Evolutionary conservation across 2,888 invertebrate species (phyloP).

Genomic region (Blera fallax): DNA sequence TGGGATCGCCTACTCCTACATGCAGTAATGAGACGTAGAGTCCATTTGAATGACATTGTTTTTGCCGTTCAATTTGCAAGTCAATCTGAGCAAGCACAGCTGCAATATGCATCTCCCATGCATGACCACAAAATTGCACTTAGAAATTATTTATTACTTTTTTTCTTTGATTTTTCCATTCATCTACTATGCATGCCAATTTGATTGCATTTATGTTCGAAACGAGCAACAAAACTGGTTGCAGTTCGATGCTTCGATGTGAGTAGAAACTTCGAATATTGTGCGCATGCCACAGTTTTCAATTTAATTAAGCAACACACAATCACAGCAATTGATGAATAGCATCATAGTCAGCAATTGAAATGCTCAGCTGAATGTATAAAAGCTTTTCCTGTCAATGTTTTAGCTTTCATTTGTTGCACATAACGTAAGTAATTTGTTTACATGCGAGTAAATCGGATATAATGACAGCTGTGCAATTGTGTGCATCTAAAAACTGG

Average conservation of each 20-base stretch:
- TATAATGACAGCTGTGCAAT: conserved; percentile 13
- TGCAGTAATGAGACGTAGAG: no score
- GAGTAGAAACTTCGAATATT: background rate
- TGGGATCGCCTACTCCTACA: no score
- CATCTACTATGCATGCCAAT: background rate
- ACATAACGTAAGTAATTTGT: background rate
- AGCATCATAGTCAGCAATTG: conserved; percentile 20
- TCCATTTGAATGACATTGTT: no score
- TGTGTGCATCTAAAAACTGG: no score
- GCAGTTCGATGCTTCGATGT: conserved; percentile 28
- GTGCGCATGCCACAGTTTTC: conserved; percentile 31
- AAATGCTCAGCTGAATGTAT: background rate
- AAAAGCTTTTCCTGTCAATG: background rate
- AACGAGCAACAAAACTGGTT: conserved; percentile 1
- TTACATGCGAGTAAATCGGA: background rate
- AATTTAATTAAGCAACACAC: background rate
- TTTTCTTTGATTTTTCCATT: background rate
- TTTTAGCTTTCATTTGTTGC: conserved; percentile 22
- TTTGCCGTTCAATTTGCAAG: no score
- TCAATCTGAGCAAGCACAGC: background rate
- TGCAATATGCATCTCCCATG: background rate
- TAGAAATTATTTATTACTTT: background rate
- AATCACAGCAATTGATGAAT: no score
- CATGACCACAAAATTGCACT: conserved; percentile 1
- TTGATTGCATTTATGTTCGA: conserved; percentile 6